Evolutionary conservation across 2,113 vertebrate genomes (phyloP).

Genomic region (Lepisosteus oculatus): DNA sequence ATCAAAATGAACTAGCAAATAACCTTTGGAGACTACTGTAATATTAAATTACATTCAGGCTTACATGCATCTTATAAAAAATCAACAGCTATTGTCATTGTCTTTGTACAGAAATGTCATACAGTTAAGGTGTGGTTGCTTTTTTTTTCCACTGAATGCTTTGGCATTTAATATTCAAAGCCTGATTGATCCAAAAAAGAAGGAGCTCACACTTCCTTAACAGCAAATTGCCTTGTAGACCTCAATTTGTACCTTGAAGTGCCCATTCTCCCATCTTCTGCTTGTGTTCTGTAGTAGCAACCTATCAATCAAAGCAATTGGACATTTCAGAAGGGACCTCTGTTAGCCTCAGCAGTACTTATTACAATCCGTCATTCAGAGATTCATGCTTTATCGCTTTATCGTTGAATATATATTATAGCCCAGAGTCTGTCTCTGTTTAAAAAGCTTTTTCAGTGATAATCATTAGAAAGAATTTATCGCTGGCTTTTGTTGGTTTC

Average conservation of each 20-base stretch:
- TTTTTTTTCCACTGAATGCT: not conserved
- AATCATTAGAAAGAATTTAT: constrained; percentile 58
- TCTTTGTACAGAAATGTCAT: not conserved
- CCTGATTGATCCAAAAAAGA: not conserved
- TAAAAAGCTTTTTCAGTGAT: constrained; percentile 50
- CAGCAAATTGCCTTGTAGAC: constrained; percentile 21
- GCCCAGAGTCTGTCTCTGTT: constrained; percentile 50
- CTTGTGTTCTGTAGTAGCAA: constrained; percentile 46
- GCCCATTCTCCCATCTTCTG: constrained; percentile 45
- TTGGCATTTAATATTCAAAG: not conserved
- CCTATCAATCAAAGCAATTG: constrained; percentile 61
- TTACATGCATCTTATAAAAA: not conserved
- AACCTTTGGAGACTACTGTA: too few species aligned
- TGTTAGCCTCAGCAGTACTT: constrained; percentile 62
- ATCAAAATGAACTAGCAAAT: too few species aligned
- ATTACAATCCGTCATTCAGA: constrained; percentile 55
- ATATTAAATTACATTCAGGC: too few species aligned
- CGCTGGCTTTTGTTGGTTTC: constrained; percentile 35
- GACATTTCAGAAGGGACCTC: constrained; percentile 57
- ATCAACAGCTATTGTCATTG: not conserved
- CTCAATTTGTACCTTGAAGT: constrained; percentile 41
- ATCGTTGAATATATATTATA: constrained; percentile 41
- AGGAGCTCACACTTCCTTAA: constrained; percentile 13
- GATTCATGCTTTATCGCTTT: constrained; percentile 39
- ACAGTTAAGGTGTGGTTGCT: not conserved